Evolutionary conservation across 30 jellyfish, hydroid and myxozoan species (phyloP), one percentile per base, ranked within the genome.

Genomic region (Aurelia coerulea): DNA sequence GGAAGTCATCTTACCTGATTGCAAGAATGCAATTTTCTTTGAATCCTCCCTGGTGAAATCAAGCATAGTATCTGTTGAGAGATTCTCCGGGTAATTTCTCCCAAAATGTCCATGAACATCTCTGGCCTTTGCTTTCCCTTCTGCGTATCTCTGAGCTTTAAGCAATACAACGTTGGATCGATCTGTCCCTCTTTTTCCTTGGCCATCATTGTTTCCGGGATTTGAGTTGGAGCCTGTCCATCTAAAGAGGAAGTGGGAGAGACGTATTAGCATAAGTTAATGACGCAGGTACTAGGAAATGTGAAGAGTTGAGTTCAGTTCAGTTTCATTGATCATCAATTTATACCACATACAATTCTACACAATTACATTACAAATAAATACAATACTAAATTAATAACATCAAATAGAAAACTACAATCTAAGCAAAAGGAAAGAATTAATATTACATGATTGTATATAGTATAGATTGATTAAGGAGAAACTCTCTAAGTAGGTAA

Each of bases 171-270:
- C 74, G 58, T 87, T 87, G 23, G 96, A 87, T n/a, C 96, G 46
- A 74, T 87, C 96, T 19, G 90, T 87, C 42, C 96, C 96, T 13
- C 71, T 65, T 0, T 62, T 59, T 15, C 96, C 96, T 71, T 87
- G 81, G 52, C 96, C 96, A 52, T 76, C 96, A 42, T 87, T 87
- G 87, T 87, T 87, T 7, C 78, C 65, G 0, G 96, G 96, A 42
- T 87, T 87, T 31, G 73, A 46, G 68, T 87, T 83, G 35, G 96
- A 78, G 23, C 96, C 96, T 4, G 86, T 78, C 96, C 96, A 87
- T 49, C 96, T 87, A 34, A 9, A 62, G 68, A 8, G 54, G 5
- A 31, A 13, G 17, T 5, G 6, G 46, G 23, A 18, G n/a, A 49
- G 29, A 5, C 19, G 16, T 37, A 70, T 32, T 32, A 35, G 18